Evolutionary conservation across 1,140 invertebrate genomes (phyloP).

Genomic region (Panulirus ornatus): DNA sequence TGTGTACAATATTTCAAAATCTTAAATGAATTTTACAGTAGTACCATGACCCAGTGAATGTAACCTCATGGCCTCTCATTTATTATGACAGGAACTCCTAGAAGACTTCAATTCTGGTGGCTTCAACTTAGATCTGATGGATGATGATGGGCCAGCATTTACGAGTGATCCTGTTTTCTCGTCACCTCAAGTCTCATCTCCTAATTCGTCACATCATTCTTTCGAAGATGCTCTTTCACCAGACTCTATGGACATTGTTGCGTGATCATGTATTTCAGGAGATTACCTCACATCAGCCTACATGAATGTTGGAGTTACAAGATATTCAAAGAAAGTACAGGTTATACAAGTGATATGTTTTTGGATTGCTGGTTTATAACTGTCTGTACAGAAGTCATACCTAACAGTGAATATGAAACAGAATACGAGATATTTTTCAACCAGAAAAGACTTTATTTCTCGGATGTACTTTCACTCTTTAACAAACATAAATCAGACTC

Average conservation of each 20-base stretch:
- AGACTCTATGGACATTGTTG: conserved; percentile 69
- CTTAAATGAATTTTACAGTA: too few species aligned
- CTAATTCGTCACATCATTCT: conserved; percentile 65
- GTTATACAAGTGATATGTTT: too few species aligned
- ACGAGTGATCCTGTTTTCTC: conserved; percentile 68
- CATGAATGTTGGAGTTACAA: background rate
- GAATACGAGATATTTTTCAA: too few species aligned
- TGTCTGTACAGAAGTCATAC: too few species aligned
- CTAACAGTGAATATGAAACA: too few species aligned
- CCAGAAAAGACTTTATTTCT: too few species aligned
- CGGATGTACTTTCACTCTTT: too few species aligned
- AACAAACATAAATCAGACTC: too few species aligned
- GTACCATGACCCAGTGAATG: too few species aligned
- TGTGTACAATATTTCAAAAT: too few species aligned
- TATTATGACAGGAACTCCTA: conserved; percentile 44
- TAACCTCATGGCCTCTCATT: background rate
- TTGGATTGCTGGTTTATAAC: too few species aligned
- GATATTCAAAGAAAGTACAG: background rate
- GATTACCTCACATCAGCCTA: background rate
- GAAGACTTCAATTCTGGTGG: conserved; percentile 68
- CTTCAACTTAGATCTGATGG: conserved; percentile 70
- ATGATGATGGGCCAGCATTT: conserved; percentile 65
- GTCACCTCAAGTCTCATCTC: conserved; percentile 67
- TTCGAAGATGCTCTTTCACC: conserved; percentile 67
- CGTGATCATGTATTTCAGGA: conserved; percentile 39